Evolutionary conservation across 2,113 vertebrate species (phyloP).

Genomic region (Nibea albiflora): DNA sequence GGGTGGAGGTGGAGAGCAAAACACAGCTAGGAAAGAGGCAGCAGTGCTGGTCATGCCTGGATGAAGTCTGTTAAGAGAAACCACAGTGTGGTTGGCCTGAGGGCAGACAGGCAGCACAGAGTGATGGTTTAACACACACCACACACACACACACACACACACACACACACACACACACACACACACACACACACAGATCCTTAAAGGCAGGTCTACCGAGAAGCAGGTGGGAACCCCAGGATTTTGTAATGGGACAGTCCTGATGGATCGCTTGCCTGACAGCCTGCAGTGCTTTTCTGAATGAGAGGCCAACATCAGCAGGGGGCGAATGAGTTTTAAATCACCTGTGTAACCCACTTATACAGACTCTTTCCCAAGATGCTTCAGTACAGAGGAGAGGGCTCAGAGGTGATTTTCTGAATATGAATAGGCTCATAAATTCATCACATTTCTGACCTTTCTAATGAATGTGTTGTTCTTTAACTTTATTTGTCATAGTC

Average conservation of each 20-base stretch:
- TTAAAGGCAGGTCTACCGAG: conserved; percentile 32
- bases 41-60: background rate
- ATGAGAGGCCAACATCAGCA: conserved; percentile 57
- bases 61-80: conserved; percentile 19
- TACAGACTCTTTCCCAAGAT: background rate
- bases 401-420: conserved; percentile 13
- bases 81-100: conserved; percentile 20
- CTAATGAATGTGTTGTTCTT: background rate
- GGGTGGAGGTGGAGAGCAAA: background rate
- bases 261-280: conserved; percentile 70
- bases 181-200: conserved; percentile 6
- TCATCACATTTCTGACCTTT: conserved; percentile 9
- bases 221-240: conserved; percentile 75
- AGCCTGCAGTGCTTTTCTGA: conserved; percentile 50
- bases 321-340: conserved; percentile 71
- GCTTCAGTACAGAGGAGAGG: background rate
- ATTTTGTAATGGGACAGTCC: conserved; percentile 65
- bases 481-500: background rate
- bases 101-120: conserved; percentile 13
- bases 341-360: conserved; percentile 43
- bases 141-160: conserved; percentile 14
- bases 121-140: conserved; percentile 8
- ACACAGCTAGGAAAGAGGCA: background rate
- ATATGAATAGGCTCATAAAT: background rate
- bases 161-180: conserved; percentile 10